Conservation (phyloP, 2,113 vertebrate genomes). For the Sarotherodon lohbergeri region DNA sequence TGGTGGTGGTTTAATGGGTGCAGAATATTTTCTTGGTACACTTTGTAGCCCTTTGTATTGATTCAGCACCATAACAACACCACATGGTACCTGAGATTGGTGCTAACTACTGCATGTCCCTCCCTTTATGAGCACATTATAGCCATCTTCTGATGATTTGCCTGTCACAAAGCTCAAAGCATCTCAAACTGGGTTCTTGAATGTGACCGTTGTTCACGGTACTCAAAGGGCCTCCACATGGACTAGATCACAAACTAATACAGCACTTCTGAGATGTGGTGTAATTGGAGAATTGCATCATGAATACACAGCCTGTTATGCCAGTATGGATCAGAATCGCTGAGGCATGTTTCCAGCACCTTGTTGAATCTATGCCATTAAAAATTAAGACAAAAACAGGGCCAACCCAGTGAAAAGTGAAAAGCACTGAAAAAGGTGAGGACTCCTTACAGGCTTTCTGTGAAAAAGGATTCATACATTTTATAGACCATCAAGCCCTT, state of each 20-base stretch:
- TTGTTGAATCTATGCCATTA: background rate
- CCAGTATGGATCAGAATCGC: background rate
- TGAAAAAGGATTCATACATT: background rate
- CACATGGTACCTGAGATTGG: background rate
- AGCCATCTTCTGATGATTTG: background rate
- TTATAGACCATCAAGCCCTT: background rate
- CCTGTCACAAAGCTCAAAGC: background rate
- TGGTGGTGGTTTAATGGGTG: background rate
- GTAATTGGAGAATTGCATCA: background rate
- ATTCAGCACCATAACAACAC: background rate
- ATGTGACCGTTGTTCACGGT: fast-evolving
- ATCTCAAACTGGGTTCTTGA: background rate
- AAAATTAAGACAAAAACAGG: background rate
- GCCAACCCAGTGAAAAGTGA: background rate
- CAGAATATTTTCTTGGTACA: background rate
- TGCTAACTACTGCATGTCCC: background rate
- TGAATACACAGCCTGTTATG: background rate
- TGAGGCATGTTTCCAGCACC: background rate
- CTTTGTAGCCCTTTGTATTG: fast-evolving
- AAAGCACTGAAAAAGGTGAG: background rate
- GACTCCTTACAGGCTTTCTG: background rate
- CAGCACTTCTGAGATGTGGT: background rate
- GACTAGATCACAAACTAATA: background rate
- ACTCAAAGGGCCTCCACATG: background rate
- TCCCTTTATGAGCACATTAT: background rate